These are phyloP conservation scores for Grammomys dolichurus DNA, from an alignment of 2,113 vertebrate genomes.

Conservation along the genomic window DNA sequence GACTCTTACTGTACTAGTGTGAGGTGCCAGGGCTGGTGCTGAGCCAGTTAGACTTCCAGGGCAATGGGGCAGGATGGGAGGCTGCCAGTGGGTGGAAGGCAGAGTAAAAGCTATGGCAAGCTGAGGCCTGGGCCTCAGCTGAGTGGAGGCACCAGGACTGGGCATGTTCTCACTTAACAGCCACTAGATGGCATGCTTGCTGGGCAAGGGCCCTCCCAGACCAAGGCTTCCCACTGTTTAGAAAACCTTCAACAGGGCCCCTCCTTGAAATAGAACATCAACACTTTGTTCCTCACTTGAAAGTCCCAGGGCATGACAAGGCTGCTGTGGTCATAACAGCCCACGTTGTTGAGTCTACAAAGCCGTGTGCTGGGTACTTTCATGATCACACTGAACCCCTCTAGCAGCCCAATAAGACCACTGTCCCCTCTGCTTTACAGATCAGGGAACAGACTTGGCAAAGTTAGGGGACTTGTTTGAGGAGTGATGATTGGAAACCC, in stretches of 20 bases:
- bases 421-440: constrained; percentile 29
- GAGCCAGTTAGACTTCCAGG: constrained; percentile 46
- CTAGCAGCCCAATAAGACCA: background rate
- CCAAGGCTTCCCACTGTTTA: background rate
- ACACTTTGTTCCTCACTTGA: background rate
- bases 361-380: background rate
- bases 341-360: background rate
- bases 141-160: background rate
- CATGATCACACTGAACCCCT: background rate
- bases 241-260: background rate
- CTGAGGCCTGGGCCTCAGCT: background rate
- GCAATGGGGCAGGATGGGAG: background rate
- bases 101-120: background rate
- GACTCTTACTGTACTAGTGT: constrained; percentile 57
- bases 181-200: constrained; percentile 35
- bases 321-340: background rate
- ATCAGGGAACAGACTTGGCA: background rate
- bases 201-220: background rate
- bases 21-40: background rate
- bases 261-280: background rate
- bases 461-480: constrained; percentile 20
- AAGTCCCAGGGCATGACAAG: background rate
- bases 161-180: background rate
- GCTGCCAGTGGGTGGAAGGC: background rate
- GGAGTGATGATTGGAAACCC: background rate